A percentile compares a stretch with the other conserved stretches of the same genome.
phyloP scores from a whole-genome alignment of 2,888 invertebrate genomes.

The Drosophila peninsularis region DNA sequence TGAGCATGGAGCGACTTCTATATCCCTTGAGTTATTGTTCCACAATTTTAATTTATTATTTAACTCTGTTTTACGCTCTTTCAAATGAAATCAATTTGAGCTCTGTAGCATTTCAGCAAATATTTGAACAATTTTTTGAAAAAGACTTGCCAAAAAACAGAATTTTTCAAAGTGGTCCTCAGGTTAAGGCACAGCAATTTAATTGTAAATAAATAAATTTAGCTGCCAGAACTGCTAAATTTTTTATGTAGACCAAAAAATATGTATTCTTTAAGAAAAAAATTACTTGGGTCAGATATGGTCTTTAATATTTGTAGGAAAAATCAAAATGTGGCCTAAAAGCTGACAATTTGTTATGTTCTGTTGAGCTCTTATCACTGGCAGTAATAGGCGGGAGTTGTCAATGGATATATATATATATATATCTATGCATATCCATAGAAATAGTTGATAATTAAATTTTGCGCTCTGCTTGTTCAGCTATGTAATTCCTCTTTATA shows the following conservation, averaged over 20 bases:
- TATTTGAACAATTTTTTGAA: not conserved
- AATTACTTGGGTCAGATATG: not conserved
- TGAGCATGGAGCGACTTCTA: too few relatives aligned
- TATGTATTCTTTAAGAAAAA: not conserved
- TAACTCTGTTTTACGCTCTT: not conserved
- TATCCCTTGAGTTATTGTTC: too few relatives aligned
- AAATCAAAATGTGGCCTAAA: too few relatives aligned
- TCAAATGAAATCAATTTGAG: not conserved
- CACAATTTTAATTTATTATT: not conserved
- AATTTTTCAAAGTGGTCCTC: too few relatives aligned
- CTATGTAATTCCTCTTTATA: constrained; percentile 2
- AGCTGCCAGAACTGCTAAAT: not conserved
- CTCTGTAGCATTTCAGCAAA: not conserved
- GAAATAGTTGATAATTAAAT: constrained; percentile 6
- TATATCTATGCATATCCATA: too few relatives aligned
- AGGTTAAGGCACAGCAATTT: too few relatives aligned
- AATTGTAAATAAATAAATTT: not conserved
- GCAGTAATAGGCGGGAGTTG: too few relatives aligned
- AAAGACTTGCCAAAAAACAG: too few relatives aligned
- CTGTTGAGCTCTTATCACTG: too few relatives aligned
- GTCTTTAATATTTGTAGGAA: not conserved
- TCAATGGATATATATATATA: too few relatives aligned
- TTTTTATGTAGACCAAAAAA: not conserved
- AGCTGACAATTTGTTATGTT: too few relatives aligned
- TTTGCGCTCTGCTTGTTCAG: constrained; percentile 1